Percentiles rank a stretch among this genome's conserved stretches.
phyloP scores from a whole-genome alignment of 2,113 vertebrate species.

The Cathartes aura region DNA sequence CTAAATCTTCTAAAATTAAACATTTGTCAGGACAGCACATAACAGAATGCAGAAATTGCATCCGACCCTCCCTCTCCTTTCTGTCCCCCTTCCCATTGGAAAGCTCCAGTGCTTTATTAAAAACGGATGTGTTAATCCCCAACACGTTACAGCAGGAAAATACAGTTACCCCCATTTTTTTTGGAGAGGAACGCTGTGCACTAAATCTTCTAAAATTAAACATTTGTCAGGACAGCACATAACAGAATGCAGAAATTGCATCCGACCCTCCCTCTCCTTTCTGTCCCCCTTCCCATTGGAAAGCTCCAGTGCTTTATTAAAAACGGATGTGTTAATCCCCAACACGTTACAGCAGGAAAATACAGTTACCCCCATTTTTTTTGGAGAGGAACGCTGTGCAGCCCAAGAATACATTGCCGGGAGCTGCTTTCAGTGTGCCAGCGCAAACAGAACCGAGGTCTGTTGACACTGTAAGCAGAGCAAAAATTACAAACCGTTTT shows the following conservation, averaged over 20 bases:
- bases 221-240: rapidly evolving
- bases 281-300: rapidly evolving
- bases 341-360: neutral
- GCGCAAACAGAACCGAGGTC: too few relatives aligned
- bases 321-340: neutral
- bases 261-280: neutral
- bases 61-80: neutral
- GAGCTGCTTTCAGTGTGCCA: rapidly evolving
- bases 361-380: rapidly evolving
- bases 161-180: rapidly evolving
- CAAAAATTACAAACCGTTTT: rapidly evolving
- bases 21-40: rapidly evolving
- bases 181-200: neutral
- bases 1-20: neutral
- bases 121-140: neutral
- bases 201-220: neutral
- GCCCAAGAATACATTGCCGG: rapidly evolving
- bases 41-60: neutral
- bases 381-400: neutral
- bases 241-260: neutral
- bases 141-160: neutral
- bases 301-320: neutral
- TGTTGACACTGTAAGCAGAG: neutral
- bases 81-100: rapidly evolving
- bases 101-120: neutral